Evolutionary conservation across 2,113 vertebrate species (phyloP), one percentile per base, ranked within the genome.

Genomic region (Hemichromis elongatus): DNA sequence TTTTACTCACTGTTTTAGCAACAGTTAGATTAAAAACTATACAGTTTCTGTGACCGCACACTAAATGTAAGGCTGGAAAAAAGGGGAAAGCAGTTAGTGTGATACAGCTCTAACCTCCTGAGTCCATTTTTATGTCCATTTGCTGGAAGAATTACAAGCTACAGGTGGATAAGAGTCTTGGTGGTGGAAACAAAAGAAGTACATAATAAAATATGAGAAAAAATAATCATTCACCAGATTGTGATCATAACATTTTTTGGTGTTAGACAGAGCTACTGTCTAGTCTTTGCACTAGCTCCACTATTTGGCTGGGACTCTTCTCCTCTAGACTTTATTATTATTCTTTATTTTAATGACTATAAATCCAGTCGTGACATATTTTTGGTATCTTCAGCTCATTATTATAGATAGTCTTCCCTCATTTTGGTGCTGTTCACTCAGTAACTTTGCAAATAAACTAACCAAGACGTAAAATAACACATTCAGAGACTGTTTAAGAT

Each of bases 391-490:
- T 56, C 40, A 21, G 55, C 30, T 85, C 24, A 28, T 88, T 52
- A 81, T 47, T n/a, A 19, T 28, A 7, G 2, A n/a, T 66, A 9
- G 2, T 40, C 5, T 1, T 66, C 82, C 56, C 66, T 37, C 16
- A 54, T 73, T 42, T 73, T 28, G 42, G 9, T 73, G 68, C 0
- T 18, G 40, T 47, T 73, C 24, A 50, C 42, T 30, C 21, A 56
- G 7, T 13, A 40, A 52, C 52, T 33, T 55, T 82, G n/a, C 45
- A 66, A 50, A 30, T 24, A 45, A 70, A 42, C 30, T 19, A 35
- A 30, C 19, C 16, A 52, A 66, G 81, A 19, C 16, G 73, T 33
- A 77, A 79, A 80, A 85, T 77, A 73, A 86, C 45, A 82, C 53
- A 78, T 61, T 79, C 1, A 53, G 33, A 4, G 33, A 52, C 40